A percentile compares a stretch with the other conserved stretches of the same genome.
Evolutionary conservation across 2,888 invertebrate species (phyloP).

Genomic region (Euplexia lucipara): DNA sequence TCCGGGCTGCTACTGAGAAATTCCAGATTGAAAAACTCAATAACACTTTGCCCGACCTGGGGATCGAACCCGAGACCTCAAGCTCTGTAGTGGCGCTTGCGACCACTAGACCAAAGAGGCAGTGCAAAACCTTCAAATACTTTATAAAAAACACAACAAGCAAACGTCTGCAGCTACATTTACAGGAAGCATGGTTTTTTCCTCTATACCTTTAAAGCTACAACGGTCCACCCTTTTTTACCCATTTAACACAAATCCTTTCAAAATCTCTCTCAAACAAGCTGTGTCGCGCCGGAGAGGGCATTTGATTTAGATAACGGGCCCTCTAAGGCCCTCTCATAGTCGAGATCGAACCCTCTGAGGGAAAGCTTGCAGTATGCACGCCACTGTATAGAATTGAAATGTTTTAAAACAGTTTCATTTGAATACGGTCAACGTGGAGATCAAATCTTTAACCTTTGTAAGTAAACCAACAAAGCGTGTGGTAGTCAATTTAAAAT

Average conservation of each 20-base stretch:
- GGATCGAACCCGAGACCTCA: no score
- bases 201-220: conserved; percentile 18
- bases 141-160: conserved; percentile 12
- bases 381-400: conserved; percentile 37
- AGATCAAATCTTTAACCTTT: conserved; percentile 14
- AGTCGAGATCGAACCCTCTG: conserved; percentile 50
- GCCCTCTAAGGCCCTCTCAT: conserved; percentile 59
- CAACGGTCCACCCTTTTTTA: conserved; percentile 63
- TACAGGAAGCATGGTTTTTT: neutral
- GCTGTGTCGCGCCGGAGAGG: conserved; percentile 67
- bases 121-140: neutral
- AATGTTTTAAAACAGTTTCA: conserved; percentile 50
- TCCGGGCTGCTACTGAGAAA: no score
- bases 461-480: neutral
- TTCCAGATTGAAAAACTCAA: no score
- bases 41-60: no score
- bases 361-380: conserved; percentile 38
- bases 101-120: no score
- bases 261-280: conserved; percentile 68
- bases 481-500: no score
- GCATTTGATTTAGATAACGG: conserved; percentile 76
- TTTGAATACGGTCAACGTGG: conserved; percentile 50
- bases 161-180: conserved; percentile 8
- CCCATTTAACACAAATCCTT: conserved; percentile 71
- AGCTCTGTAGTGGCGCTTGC: no score